Percentiles rank a stretch among this genome's conserved stretches.
Conservation (phyloP, 2,113 vertebrate species). For the Grallaria varia region DNA sequence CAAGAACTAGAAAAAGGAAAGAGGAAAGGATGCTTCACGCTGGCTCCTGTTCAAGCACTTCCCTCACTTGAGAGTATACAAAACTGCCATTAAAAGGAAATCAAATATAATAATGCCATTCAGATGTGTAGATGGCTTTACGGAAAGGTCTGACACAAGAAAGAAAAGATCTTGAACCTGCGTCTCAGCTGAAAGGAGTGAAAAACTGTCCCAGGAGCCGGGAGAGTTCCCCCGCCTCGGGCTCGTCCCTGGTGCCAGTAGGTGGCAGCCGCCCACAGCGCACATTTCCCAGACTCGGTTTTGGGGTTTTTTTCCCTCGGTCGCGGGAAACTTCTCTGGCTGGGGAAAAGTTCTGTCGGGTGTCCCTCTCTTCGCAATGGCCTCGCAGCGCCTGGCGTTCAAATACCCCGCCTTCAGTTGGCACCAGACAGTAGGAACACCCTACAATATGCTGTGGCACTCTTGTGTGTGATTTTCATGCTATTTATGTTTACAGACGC, state of each 20-base stretch:
- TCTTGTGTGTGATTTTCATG: background rate
- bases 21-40: background rate
- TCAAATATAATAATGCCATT: conserved; percentile 31
- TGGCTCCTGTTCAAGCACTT: conserved; percentile 23
- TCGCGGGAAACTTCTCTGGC: background rate
- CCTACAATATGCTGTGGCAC: rapidly evolving
- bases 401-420: background rate
- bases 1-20: background rate
- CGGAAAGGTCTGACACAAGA: background rate
- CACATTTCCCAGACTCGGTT: background rate
- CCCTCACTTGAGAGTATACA: conserved; percentile 11
- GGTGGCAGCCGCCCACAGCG: conserved; percentile 75
- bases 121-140: background rate
- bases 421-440: background rate
- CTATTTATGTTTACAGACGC: background rate
- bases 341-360: background rate
- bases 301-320: rapidly evolving
- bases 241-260: conserved; percentile 45
- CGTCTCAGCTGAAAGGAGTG: background rate
- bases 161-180: background rate
- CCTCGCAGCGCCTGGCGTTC: background rate
- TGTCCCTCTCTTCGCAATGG: background rate
- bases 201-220: background rate
- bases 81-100: conserved; percentile 43
- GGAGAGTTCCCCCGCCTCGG: background rate